Evolutionary conservation across 1,140 invertebrate genomes (phyloP).

Genomic region (Heliconius nattereri): DNA sequence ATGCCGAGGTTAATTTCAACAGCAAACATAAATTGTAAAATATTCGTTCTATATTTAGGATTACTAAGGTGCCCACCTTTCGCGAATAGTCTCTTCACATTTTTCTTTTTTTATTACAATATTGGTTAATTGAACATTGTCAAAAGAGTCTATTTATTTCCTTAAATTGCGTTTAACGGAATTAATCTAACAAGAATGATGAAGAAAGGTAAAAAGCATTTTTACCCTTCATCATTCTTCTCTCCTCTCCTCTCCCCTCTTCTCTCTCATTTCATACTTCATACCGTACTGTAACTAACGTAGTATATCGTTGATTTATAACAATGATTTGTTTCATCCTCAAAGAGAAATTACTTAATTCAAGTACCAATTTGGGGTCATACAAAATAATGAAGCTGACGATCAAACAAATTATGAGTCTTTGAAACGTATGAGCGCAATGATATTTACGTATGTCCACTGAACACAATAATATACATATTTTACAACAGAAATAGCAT

Average conservation of each 20-base stretch:
- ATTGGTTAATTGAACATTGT: too few species aligned
- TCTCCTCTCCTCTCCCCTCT: too few species aligned
- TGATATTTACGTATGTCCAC: constrained; percentile 10
- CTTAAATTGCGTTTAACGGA: too few species aligned
- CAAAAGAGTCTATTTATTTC: too few species aligned
- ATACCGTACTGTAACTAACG: background rate
- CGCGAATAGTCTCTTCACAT: too few species aligned
- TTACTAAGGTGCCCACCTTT: too few species aligned
- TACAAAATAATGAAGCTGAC: constrained; percentile 17
- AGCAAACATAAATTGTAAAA: background rate
- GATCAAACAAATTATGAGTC: constrained; percentile 33
- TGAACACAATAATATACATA: background rate
- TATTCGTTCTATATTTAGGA: background rate
- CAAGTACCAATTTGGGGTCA: constrained; percentile 14
- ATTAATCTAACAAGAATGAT: too few species aligned
- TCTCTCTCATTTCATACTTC: too few species aligned
- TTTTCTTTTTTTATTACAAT: too few species aligned
- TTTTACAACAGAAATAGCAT: constrained; percentile 8
- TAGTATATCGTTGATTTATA: background rate
- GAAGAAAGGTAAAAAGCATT: too few species aligned
- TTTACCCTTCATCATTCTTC: too few species aligned
- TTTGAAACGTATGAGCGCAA: constrained; percentile 18
- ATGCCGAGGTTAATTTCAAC: background rate
- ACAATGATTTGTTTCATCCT: background rate
- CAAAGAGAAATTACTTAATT: constrained; percentile 1